phyloP scores from a whole-genome alignment of 2,113 vertebrate genomes.

The Sebastes fasciatus region DNA sequence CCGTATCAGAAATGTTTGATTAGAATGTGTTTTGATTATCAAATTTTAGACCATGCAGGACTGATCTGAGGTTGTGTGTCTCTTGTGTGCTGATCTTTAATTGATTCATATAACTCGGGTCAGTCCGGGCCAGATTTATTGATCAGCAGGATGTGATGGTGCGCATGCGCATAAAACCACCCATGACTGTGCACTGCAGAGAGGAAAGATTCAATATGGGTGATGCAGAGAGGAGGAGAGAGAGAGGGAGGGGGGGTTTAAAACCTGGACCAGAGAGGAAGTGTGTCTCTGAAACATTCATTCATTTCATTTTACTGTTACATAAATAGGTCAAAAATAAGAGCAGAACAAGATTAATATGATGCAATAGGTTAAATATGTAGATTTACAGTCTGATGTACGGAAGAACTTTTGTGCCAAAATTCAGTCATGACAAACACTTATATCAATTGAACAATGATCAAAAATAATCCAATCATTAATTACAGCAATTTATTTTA shows the following conservation, averaged over 20 bases:
- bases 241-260: neutral
- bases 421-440: neutral
- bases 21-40: neutral
- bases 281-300: neutral
- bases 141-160: slow-evolving; percentile 63
- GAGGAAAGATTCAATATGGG: slow-evolving; percentile 42
- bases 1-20: neutral
- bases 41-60: neutral
- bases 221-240: slow-evolving; percentile 33
- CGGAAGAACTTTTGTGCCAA: neutral
- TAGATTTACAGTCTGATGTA: neutral
- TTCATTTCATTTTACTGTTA: neutral
- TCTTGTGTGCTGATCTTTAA: neutral
- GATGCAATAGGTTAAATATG: neutral
- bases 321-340: too few species aligned
- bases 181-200: slow-evolving; percentile 82
- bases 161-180: slow-evolving; percentile 66
- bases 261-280: slow-evolving; percentile 15
- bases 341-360: neutral
- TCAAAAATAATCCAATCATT: neutral
- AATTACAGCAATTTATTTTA: neutral
- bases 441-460: too few species aligned
- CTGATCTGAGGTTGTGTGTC: neutral
- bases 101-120: slow-evolving; percentile 42
- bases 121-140: slow-evolving; percentile 69